Base-by-base conservation (phyloP, 1,140 invertebrate species). In the Eciton burchellii region DNA sequence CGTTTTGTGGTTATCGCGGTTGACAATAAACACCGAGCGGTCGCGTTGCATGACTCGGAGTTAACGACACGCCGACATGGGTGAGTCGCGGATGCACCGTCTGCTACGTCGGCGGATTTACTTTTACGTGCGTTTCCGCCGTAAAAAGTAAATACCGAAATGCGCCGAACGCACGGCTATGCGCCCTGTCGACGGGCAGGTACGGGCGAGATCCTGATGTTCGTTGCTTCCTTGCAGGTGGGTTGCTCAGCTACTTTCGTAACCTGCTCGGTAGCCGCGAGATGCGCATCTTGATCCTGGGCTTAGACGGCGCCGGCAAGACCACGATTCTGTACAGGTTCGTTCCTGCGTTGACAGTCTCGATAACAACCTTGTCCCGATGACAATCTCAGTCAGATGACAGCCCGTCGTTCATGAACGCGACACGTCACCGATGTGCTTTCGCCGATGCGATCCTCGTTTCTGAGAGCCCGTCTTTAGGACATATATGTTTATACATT, bases 201-300 rank as follows among this genome's bases (percentile, higher is more conserved):
- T n/a, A n/a, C n/a, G n/a, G n/a, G 29, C 8, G 14, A 49, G 60
- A 70, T 66, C 24, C 16, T 71, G 49, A 59, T 5, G 41, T 59
- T 84, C 8, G 41, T 59, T 84, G 83, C 68, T 43, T 74, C 5
- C n/a, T 90, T 90, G 6, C 93, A 99, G 99, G 99, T 95, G 98
- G 98, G 91, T 94, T 99, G 90, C 95, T 99, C 90, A 99, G 98
- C 95, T 99, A 99, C 94, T 99, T 99, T 94, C 96, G 97, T 91
- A 97, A 97, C 90, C 95, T 99, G 84, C 95, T 99, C 90, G 98
- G 98, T 29, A 97, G 97, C 82, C 96, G 98, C 88, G 99, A 99
- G 95, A 98, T 99, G 97, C 95, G 99, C 91, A 99, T 99, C 92
- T 94, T 99, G 82, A 99, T 99, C 91, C 95, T 99, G 49, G 99